Percentiles rank a stretch among this genome's conserved stretches.
phyloP scores from a whole-genome alignment of 2,113 vertebrate species.

The Erythrocercus mccallii region DNA sequence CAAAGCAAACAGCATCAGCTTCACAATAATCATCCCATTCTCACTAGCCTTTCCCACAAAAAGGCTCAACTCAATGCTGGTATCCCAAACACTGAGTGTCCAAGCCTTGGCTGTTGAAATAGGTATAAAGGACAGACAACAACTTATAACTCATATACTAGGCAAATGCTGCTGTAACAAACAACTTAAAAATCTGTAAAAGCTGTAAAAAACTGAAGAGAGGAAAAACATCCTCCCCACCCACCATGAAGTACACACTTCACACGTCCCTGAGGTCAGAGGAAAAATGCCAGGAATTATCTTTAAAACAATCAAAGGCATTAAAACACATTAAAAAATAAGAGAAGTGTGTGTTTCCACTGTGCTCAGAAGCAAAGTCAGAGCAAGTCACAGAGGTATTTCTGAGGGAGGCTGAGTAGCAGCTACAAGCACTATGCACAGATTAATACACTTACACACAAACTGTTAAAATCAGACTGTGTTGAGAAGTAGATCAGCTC shows the following conservation, averaged over 20 bases:
- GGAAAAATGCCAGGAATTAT: neutral
- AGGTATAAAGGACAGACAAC: neutral
- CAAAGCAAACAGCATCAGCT: neutral
- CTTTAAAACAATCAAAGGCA: neutral
- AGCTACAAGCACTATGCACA: neutral
- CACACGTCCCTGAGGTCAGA: neutral
- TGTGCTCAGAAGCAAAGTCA: neutral
- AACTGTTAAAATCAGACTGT: neutral
- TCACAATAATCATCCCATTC: neutral
- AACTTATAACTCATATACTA: neutral
- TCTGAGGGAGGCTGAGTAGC: neutral
- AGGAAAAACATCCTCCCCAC: neutral
- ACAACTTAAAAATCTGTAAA: neutral
- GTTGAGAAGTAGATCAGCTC: neutral
- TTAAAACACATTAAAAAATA: neutral
- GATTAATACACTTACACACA: neutral
- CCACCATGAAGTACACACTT: neutral
- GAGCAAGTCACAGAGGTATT: neutral
- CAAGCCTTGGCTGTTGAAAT: fast-evolving
- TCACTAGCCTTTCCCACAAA: neutral
- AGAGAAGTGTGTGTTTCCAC: neutral
- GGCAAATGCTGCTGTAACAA: neutral
- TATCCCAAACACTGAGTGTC: neutral
- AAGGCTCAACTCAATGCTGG: neutral
- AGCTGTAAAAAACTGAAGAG: neutral